Conservation (phyloP, 2,113 vertebrate genomes). For the Tinamus guttatus region DNA sequence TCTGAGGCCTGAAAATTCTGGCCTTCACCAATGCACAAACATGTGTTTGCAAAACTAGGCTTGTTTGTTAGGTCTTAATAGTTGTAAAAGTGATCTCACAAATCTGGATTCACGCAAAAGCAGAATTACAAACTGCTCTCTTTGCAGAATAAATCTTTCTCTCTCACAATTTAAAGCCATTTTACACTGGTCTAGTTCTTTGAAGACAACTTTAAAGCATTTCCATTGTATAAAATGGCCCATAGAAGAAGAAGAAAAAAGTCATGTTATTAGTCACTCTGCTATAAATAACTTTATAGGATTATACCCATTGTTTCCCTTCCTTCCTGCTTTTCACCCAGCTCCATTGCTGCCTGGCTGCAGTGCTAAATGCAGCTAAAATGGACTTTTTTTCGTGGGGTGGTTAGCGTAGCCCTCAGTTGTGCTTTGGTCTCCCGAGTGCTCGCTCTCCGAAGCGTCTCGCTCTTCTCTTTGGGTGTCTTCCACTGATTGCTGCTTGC, state of each 20-base stretch:
- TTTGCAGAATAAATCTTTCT: not conserved
- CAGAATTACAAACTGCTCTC: not conserved
- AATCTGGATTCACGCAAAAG: not conserved
- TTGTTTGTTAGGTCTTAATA: not conserved
- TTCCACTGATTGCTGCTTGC: slow-evolving; percentile 20
- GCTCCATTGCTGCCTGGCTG: slow-evolving; percentile 35
- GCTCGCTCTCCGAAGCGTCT: not conserved
- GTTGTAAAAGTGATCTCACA: not conserved
- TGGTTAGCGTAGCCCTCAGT: not conserved
- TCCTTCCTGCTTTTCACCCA: slow-evolving; percentile 58
- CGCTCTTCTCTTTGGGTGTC: slow-evolving; percentile 18
- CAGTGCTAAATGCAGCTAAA: not conserved
- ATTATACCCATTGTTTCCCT: slow-evolving; percentile 54
- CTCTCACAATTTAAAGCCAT: not conserved
- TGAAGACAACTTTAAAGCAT: not conserved
- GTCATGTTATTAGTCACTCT: not conserved
- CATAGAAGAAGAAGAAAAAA: not conserved
- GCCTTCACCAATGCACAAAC: not conserved
- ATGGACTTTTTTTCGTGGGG: not conserved
- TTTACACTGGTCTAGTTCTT: not conserved
- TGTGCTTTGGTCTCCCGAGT: not conserved
- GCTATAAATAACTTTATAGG: slow-evolving; percentile 58
- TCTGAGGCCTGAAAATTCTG: not conserved
- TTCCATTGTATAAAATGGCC: not conserved
- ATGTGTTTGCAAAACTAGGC: not conserved